Evolutionary conservation across 2,888 invertebrate genomes (phyloP).

Genomic region (Ornithoptera priamus): DNA sequence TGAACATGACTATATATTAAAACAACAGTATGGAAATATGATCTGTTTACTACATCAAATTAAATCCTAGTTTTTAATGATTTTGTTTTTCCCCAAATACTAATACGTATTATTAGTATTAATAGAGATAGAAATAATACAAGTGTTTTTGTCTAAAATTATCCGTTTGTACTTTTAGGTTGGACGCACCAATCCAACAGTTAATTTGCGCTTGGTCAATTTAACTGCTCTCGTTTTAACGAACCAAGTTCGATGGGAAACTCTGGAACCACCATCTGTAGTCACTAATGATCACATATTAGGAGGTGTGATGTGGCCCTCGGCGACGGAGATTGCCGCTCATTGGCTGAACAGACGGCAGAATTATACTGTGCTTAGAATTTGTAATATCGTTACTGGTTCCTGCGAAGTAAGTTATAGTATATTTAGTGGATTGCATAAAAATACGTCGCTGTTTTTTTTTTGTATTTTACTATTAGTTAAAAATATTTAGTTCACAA

Average conservation of each 20-base stretch:
- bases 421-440: no score
- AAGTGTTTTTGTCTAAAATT: no score
- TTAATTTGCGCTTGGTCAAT: conserved; percentile 82
- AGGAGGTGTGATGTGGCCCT: conserved; percentile 87
- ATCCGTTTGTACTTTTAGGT: conserved; percentile 61
- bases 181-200: conserved; percentile 86
- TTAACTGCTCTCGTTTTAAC: conserved; percentile 52
- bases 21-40: no score
- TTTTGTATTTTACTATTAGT: not conserved
- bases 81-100: no score
- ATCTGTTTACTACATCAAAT: no score
- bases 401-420: conserved; percentile 51
- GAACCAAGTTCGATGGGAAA: conserved; percentile 45
- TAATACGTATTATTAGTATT: no score
- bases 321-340: conserved; percentile 82
- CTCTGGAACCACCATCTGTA: conserved; percentile 67
- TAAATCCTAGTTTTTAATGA: no score
- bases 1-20: no score
- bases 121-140: no score
- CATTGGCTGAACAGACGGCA: conserved; percentile 94
- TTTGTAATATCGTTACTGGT: conserved; percentile 72
- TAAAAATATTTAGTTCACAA: not conserved
- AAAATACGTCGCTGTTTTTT: no score
- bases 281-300: conserved; percentile 83
- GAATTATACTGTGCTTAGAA: conserved; percentile 82